Conservation (phyloP, 1,140 invertebrate genomes). For the Bombus pyrosoma region DNA sequence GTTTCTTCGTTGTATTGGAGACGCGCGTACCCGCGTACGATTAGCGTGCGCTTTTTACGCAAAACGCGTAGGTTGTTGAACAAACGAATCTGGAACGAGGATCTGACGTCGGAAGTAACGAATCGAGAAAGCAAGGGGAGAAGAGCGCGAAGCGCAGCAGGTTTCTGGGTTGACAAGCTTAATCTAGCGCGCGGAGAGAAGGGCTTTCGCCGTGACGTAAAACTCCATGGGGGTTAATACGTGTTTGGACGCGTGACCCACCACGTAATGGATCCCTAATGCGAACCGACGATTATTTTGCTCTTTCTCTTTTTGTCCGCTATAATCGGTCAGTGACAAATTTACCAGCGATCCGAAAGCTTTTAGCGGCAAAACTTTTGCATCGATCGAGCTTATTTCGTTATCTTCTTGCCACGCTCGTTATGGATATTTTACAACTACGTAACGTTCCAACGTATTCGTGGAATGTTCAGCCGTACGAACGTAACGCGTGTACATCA, state of each 20-base stretch:
- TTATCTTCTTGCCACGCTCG: conserved; percentile 45
- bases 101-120: not conserved
- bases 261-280: conserved; percentile 70
- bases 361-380: conserved; percentile 61
- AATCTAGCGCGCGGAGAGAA: not conserved
- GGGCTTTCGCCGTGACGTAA: conserved; percentile 29
- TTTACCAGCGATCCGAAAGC: conserved; percentile 62
- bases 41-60: not conserved
- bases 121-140: no score
- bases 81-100: not conserved
- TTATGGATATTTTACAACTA: no score
- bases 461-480: not conserved
- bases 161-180: conserved; percentile 9
- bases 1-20: not conserved
- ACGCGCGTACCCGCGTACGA: no score
- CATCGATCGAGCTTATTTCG: conserved; percentile 61
- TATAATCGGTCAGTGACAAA: conserved; percentile 57
- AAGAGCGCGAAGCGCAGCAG: not conserved
- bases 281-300: conserved; percentile 61
- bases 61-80: no score
- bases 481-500: no score
- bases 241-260: conserved; percentile 66
- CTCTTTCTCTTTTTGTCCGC: conserved; percentile 46
- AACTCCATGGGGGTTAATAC: conserved; percentile 60
- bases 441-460: not conserved